Evolutionary conservation across 2,113 vertebrate species (phyloP), one percentile per base, ranked within the genome.

Genomic region (Malurus elegans): DNA sequence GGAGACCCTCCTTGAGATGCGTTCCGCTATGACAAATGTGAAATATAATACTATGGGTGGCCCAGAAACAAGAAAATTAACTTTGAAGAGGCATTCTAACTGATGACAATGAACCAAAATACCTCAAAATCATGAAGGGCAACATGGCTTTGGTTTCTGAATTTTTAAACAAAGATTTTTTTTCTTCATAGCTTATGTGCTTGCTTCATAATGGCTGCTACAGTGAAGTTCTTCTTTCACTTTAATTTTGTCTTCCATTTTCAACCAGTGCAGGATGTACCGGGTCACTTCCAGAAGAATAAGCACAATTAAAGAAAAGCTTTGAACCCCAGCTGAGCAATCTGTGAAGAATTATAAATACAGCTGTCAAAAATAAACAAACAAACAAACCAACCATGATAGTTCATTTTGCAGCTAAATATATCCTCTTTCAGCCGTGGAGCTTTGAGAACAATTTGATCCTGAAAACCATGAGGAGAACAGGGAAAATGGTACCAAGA

Each of bases 301-400:
- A 82, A 76, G 34, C 47, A 76, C 21, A 69, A 28, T 42, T 71
- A 64, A 85, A 79, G 28, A 56, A 87, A 67, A 66, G 10, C 45
- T 93, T 85, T 89, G 74, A 79, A 82, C 74, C 36, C 13, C 26
- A 76, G 40, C 29, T 90, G 64, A 92, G 67, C 29, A 53, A 32
- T 42, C 53, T 61, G 10, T 4, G 1, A 90, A 58, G 36, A 83
- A 74, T 44, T 73, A 85, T 62, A 95, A 83, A 82, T 80, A 76
- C 34, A 64, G 32, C 40, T 76, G 51, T 82, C 31, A 16, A 83
- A 95, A 64, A 32, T 6, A 88, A 84, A 7, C 48, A 79, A 92
- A 11, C 40, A 34, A 91, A 40, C 18, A 20, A 53, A 67, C 14
- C 7, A 48, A 53, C 15, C 12, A 40, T 70, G 44, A 38, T 6